phyloP scores from a whole-genome alignment of 1,140 invertebrate genomes.

The Tetranychus cinnabarinus region DNA sequence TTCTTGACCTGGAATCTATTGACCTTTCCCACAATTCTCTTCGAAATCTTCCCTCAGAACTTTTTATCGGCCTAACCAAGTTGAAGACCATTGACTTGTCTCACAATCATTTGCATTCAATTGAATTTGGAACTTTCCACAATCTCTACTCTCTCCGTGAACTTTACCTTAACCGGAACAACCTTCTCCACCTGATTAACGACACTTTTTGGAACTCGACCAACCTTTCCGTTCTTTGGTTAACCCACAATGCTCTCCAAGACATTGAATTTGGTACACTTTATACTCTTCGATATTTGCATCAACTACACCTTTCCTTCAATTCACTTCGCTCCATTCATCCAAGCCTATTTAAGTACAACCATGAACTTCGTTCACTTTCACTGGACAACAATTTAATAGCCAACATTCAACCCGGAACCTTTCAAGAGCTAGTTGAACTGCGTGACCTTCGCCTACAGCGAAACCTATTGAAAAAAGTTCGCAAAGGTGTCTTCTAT shows the following conservation, averaged over 20 bases:
- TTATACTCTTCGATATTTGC: slow-evolving; percentile 40
- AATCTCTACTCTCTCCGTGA: slow-evolving; percentile 47
- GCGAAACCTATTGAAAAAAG: slow-evolving; percentile 48
- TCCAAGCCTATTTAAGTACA: slow-evolving; percentile 41
- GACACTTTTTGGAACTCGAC: slow-evolving; percentile 52
- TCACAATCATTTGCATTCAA: slow-evolving; percentile 61
- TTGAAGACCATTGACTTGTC: slow-evolving; percentile 57
- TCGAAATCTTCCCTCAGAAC: slow-evolving; percentile 18
- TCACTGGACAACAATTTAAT: slow-evolving; percentile 78
- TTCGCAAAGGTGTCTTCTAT: slow-evolving; percentile 51
- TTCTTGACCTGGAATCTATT: slow-evolving; percentile 48
- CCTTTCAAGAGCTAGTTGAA: slow-evolving; percentile 42
- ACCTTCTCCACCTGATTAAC: slow-evolving; percentile 53
- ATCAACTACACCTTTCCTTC: slow-evolving; percentile 56
- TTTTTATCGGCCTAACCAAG: slow-evolving; percentile 43
- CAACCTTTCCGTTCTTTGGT: slow-evolving; percentile 50
- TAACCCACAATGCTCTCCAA: slow-evolving; percentile 62
- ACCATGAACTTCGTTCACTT: slow-evolving; percentile 46
- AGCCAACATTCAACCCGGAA: slow-evolving; percentile 43
- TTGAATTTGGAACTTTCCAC: slow-evolving; percentile 46
- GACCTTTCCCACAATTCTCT: slow-evolving; percentile 72
- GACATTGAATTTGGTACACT: slow-evolving; percentile 46
- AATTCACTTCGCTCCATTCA: slow-evolving; percentile 59
- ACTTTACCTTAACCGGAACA: slow-evolving; percentile 68
- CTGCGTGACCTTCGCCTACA: slow-evolving; percentile 59